Percentiles rank a stretch among this genome's conserved stretches.
phyloP scores from a whole-genome alignment of 2,888 invertebrate genomes.

The Tetranychus piercei region DNA sequence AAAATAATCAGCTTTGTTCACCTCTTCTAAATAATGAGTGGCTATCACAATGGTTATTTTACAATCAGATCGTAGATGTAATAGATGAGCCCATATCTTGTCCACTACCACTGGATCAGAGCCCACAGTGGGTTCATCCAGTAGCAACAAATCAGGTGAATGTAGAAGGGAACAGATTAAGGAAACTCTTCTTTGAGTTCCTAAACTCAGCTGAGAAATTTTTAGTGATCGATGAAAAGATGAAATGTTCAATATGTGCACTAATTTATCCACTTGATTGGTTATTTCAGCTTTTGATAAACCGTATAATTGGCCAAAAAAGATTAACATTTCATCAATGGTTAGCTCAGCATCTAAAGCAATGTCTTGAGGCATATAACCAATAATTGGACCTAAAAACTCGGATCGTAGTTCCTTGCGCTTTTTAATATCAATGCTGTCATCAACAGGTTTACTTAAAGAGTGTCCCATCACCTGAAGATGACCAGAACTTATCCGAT shows the following conservation, averaged over 20 bases:
- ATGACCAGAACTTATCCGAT: background rate
- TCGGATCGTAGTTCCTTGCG: background rate
- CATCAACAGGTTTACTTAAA: background rate
- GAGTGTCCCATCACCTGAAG: background rate
- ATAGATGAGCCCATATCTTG: background rate
- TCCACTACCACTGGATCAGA: background rate
- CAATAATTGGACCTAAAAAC: background rate
- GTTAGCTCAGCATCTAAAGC: background rate
- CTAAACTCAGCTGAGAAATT: background rate
- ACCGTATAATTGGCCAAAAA: background rate
- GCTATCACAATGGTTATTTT: background rate
- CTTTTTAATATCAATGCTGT: background rate
- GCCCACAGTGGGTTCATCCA: background rate
- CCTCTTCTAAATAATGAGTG: background rate
- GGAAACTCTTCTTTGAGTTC: background rate
- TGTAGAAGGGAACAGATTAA: background rate
- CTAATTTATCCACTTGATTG: background rate
- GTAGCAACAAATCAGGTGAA: background rate
- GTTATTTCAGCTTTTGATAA: background rate
- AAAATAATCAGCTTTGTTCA: background rate
- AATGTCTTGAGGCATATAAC: constrained; percentile 7
- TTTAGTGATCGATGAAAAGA: background rate
- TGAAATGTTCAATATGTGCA: background rate
- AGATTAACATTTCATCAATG: constrained; percentile 5
- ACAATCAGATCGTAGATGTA: background rate